Conservation (phyloP, 2,113 vertebrate genomes). For the Gymnobelideus leadbeateri region DNA sequence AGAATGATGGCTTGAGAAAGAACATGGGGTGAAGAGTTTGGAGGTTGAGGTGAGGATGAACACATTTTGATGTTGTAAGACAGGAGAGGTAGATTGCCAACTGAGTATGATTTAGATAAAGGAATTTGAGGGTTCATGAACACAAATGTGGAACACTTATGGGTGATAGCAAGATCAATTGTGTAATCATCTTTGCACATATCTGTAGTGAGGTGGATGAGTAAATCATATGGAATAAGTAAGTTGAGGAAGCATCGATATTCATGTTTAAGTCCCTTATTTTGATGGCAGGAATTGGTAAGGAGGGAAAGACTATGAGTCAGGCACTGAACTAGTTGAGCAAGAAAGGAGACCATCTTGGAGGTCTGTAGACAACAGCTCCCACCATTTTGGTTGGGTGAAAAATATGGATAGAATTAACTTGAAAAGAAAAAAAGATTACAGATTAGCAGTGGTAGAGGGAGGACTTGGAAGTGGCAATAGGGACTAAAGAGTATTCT, state of each 20-base stretch:
- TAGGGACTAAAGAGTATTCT: not conserved
- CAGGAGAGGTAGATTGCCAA: not conserved
- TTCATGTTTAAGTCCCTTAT: not conserved
- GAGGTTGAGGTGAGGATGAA: not conserved
- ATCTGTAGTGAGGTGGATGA: not conserved
- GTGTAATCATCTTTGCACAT: not conserved
- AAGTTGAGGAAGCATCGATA: not conserved
- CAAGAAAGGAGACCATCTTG: not conserved
- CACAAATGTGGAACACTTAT: not conserved
- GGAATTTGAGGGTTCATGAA: not conserved
- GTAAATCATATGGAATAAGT: not conserved
- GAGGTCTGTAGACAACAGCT: not conserved
- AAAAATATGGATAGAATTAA: not conserved
- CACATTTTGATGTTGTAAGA: not conserved
- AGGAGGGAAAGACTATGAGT: not conserved
- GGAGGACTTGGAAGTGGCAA: not conserved
- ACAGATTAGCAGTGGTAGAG: not conserved
- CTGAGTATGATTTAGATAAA: not conserved
- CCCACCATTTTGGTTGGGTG: not conserved
- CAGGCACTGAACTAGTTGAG: not conserved
- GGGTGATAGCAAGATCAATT: not conserved
- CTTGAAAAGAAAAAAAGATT: not conserved
- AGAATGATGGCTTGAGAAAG: not conserved
- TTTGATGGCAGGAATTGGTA: not conserved
- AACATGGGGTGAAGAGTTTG: not conserved